Evolutionary conservation across 2,888 invertebrate genomes (phyloP).

Genomic region (Nebria brevicollis): DNA sequence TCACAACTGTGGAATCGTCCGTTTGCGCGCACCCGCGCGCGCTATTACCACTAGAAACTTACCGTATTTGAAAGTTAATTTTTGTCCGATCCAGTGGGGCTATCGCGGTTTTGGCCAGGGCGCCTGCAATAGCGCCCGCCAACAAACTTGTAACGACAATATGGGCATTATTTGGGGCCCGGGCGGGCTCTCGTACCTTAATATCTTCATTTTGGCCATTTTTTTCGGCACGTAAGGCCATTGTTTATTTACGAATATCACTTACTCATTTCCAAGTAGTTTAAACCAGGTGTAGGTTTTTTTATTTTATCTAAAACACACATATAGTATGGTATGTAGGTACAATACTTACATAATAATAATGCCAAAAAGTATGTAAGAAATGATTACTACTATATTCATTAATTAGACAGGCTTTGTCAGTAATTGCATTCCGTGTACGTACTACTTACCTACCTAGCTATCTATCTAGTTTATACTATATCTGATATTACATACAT

Average conservation of each 20-base stretch:
- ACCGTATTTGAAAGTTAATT: constrained; percentile 96
- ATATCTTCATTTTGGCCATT: constrained; percentile 17
- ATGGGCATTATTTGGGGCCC: constrained; percentile 57
- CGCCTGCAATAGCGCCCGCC: constrained; percentile 95
- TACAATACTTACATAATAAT: no score
- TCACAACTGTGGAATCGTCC: constrained; percentile 8
- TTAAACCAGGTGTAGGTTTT: constrained; percentile 16
- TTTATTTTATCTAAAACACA: no score
- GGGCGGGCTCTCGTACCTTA: not conserved
- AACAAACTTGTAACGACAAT: constrained; percentile 83
- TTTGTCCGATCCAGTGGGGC: constrained; percentile 98
- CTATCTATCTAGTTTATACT: not conserved
- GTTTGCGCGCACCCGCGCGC: not conserved
- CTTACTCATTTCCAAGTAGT: constrained; percentile 4
- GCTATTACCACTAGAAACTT: constrained; percentile 50
- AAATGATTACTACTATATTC: no score
- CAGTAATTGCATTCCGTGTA: not conserved
- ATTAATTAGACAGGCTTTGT: not conserved
- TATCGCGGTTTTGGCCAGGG: constrained; percentile 93
- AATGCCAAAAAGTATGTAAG: no score
- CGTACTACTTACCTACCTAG: no score
- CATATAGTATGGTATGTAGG: no score
- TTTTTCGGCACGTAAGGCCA: constrained; percentile 34
- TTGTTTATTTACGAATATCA: constrained; percentile 9
- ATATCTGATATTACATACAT: not conserved